phyloP scores from a whole-genome alignment of 1,140 invertebrate genomes.

The Thaumatotibia leucotreta region DNA sequence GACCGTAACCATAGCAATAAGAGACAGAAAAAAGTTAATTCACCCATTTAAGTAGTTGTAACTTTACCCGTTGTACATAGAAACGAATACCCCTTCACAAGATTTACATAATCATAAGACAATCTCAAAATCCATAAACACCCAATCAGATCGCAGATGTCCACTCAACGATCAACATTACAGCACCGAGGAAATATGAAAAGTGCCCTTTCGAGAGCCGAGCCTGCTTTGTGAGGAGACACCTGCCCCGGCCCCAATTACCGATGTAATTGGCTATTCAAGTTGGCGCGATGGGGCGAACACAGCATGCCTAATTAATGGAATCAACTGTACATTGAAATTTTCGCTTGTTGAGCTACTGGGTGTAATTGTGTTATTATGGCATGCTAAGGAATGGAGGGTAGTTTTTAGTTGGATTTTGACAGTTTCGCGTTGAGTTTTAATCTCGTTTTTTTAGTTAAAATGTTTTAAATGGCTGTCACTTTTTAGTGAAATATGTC shows the following conservation, averaged over 20 bases:
- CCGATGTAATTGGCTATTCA: conserved; percentile 73
- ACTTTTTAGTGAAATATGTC: too few species aligned
- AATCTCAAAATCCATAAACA: neutral
- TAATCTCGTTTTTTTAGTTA: too few species aligned
- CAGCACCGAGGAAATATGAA: neutral
- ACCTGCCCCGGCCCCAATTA: conserved; percentile 65
- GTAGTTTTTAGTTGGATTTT: neutral
- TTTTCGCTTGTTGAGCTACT: conserved; percentile 52
- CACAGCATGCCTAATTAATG: conserved; percentile 67
- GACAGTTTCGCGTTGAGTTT: neutral
- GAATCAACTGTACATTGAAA: conserved; percentile 68
- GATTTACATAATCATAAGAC: too few species aligned
- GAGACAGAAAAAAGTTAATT: too few species aligned
- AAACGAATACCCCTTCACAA: too few species aligned
- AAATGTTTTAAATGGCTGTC: too few species aligned
- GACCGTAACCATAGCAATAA: too few species aligned
- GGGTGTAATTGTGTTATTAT: conserved; percentile 9
- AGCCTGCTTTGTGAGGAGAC: conserved; percentile 51
- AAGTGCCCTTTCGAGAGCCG: neutral
- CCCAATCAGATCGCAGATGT: neutral
- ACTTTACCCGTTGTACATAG: too few species aligned
- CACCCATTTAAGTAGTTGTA: too few species aligned
- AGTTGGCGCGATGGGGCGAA: conserved; percentile 57
- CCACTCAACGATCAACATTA: neutral
- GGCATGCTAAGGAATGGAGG: neutral